Conservation (phyloP, 2,113 vertebrate species). For the Dinomys branickii region DNA sequence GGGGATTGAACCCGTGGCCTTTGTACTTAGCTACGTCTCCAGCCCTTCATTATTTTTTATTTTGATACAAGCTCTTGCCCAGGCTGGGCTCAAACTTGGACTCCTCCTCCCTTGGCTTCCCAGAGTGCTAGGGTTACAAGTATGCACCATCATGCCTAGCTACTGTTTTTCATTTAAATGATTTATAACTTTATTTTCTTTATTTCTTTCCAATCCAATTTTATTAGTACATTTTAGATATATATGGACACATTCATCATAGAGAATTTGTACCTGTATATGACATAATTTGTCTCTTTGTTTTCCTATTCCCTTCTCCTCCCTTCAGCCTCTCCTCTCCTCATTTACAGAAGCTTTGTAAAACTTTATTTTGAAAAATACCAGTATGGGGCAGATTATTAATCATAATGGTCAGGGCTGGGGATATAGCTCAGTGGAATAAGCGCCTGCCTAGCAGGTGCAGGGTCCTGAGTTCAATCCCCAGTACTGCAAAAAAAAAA, state of each 20-base stretch:
- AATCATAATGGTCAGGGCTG: background rate
- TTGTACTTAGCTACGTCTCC: background rate
- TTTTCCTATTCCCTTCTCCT: background rate
- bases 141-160: background rate
- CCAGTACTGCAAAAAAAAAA: too few relatives aligned
- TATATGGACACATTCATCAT: background rate
- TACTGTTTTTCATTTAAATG: slow-evolving; percentile 52
- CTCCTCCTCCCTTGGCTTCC: background rate
- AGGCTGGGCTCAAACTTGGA: background rate
- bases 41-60: background rate
- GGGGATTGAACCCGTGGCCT: background rate
- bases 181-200: background rate
- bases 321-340: background rate
- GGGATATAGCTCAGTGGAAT: too few relatives aligned
- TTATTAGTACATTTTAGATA: background rate
- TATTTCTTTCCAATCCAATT: background rate
- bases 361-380: slow-evolving; percentile 14
- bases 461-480: too few relatives aligned
- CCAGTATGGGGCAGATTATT: background rate
- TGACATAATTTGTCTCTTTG: background rate
- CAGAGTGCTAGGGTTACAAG: background rate
- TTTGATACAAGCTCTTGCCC: background rate
- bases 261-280: background rate
- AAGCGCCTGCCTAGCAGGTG: too few relatives aligned
- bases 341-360: background rate